These are phyloP conservation scores for Drosophila quadrilineata DNA, from an alignment of 1,140 invertebrate species.

Conservation along the genomic window DNA sequence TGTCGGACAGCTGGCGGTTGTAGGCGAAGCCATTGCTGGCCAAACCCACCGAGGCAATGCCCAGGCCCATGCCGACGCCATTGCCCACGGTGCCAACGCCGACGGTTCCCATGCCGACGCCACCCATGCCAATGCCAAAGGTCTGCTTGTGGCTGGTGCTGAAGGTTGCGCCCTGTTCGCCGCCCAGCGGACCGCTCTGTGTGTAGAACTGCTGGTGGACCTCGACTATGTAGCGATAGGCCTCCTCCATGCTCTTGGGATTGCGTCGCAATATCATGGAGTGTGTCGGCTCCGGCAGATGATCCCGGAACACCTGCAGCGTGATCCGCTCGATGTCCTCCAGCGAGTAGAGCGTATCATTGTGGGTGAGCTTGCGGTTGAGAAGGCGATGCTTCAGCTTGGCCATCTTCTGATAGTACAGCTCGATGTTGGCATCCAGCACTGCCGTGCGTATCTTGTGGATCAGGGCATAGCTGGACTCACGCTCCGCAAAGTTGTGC, in stretches of 20 bases:
- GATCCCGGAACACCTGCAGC: conserved; percentile 60
- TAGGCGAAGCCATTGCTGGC: conserved; percentile 29
- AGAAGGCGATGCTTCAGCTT: conserved; percentile 63
- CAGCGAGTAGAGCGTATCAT: conserved; percentile 55
- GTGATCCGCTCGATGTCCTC: conserved; percentile 66
- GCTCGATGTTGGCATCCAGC: conserved; percentile 61
- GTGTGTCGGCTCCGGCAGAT: conserved; percentile 63
- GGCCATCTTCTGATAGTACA: conserved; percentile 65
- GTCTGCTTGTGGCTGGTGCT: conserved; percentile 66
- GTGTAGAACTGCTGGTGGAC: conserved; percentile 70
- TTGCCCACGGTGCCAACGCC: conserved; percentile 31
- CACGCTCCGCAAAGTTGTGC: conserved; percentile 57
- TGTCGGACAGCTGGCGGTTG: conserved; percentile 56
- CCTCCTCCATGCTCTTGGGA: conserved; percentile 72
- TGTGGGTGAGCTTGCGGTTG: conserved; percentile 63
- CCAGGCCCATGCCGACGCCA: conserved; percentile 39
- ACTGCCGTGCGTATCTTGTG: conserved; percentile 62
- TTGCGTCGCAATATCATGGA: conserved; percentile 66
- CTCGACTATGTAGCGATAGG: conserved; percentile 68
- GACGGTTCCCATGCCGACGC: conserved; percentile 35
- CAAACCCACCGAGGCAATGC: conserved; percentile 47
- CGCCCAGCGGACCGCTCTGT: conserved; percentile 58
- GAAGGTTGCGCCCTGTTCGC: conserved; percentile 58
- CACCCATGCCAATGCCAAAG: conserved; percentile 29
- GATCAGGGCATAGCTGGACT: conserved; percentile 62